Evolutionary conservation across 53 echinoderm and acorn worm species (phyloP).

Genomic region (Henricia sp.): DNA sequence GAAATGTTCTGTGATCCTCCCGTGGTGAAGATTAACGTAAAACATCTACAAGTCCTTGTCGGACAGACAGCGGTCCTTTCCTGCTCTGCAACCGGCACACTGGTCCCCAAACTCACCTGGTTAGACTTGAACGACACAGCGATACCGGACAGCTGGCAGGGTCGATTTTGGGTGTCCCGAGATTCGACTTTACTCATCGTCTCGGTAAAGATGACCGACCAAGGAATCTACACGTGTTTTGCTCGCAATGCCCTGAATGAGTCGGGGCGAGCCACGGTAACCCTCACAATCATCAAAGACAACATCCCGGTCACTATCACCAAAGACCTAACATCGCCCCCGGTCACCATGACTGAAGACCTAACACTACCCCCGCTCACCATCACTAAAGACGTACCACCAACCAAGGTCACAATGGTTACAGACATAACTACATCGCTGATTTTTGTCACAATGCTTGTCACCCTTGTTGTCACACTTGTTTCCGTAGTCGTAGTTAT

Average conservation of each 20-base stretch:
- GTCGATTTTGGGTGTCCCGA: background rate
- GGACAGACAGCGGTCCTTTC: conserved; percentile 25
- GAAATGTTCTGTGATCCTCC: conserved; percentile 21
- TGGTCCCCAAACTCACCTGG: conserved; percentile 2
- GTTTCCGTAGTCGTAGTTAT: background rate
- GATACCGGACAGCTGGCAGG: conserved; percentile 17
- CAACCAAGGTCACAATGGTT: background rate
- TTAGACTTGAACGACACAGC: conserved; percentile 5
- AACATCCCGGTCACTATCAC: no score
- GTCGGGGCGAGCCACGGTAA: background rate
- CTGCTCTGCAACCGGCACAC: conserved; percentile 10
- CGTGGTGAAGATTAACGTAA: background rate
- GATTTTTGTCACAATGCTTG: background rate
- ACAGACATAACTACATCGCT: background rate
- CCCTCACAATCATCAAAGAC: background rate
- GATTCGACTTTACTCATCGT: background rate
- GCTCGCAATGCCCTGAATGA: background rate
- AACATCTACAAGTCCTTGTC: background rate
- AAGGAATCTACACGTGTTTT: conserved; percentile 25
- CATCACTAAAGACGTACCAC: no score
- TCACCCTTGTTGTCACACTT: conserved; percentile 1
- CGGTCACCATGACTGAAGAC: no score
- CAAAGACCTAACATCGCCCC: no score
- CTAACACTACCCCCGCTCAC: no score
- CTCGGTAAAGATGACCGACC: background rate